A percentile compares a stretch with the other conserved stretches of the same genome.
Conservation (phyloP, 2,888 invertebrate species). For the Lasioglossum malachurum region DNA sequence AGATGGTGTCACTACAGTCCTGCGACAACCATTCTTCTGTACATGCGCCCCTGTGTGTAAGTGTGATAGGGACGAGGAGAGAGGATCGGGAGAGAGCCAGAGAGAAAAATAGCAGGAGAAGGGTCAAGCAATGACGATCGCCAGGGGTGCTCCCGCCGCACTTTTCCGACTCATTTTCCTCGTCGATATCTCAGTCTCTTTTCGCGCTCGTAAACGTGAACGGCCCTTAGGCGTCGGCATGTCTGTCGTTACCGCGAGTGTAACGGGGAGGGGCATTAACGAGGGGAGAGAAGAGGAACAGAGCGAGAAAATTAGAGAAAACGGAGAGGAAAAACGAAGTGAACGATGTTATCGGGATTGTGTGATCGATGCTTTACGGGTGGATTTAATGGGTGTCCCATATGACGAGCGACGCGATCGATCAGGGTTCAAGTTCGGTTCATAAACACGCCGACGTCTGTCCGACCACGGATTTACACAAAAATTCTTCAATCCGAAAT, state of each 20-base stretch:
- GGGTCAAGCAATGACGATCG: conserved; percentile 77
- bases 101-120: conserved; percentile 59
- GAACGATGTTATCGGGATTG: conserved; percentile 65
- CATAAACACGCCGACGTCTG: not conserved
- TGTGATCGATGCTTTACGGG: conserved; percentile 70
- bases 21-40: conserved; percentile 55
- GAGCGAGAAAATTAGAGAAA: conserved; percentile 35
- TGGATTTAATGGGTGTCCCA: conserved; percentile 66
- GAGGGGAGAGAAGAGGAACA: conserved; percentile 49
- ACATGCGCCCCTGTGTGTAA: conserved; percentile 21
- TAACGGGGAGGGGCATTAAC: conserved; percentile 70
- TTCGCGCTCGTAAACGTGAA: conserved; percentile 80
- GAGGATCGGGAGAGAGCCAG: not conserved
- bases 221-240: conserved; percentile 80
- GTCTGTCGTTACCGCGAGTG: conserved; percentile 74
- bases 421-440: conserved; percentile 45
- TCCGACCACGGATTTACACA: not conserved
- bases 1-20: conserved; percentile 54
- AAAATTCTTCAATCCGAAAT: not conserved
- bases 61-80: conserved; percentile 18
- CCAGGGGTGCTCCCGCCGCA: conserved; percentile 75
- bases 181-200: conserved; percentile 75
- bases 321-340: conserved; percentile 42
- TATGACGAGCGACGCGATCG: conserved; percentile 62
- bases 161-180: conserved; percentile 80